These are phyloP conservation scores for Danionella dracula DNA, from an alignment of 2,797 vertebrate species.

Conservation along the genomic window DNA sequence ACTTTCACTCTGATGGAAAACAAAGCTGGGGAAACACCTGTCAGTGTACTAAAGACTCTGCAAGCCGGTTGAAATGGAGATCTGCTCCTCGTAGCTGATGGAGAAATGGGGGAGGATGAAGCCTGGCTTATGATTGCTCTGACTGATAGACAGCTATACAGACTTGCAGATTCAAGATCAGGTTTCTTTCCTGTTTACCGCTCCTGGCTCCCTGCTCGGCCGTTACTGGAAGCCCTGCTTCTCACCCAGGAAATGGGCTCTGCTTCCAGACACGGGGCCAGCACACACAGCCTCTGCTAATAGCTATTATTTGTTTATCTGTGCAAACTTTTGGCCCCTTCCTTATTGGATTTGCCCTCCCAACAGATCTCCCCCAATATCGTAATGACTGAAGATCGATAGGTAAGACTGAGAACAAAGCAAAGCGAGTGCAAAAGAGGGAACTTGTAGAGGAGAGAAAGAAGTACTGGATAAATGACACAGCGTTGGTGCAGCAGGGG, in stretches of 20 bases:
- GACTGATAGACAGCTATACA: conserved; percentile 60
- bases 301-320: conserved; percentile 81
- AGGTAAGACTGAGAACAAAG: conserved; percentile 49
- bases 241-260: conserved; percentile 75
- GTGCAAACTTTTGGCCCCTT: conserved; percentile 72
- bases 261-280: conserved; percentile 68
- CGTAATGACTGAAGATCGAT: conserved; percentile 66
- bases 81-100: neutral
- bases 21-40: conserved; percentile 14
- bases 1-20: conserved; percentile 3
- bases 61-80: neutral
- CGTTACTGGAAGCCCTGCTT: conserved; percentile 76
- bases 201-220: conserved; percentile 59
- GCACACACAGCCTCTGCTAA: conserved; percentile 65
- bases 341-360: conserved; percentile 73
- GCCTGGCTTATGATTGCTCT: conserved; percentile 39
- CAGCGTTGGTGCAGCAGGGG: conserved; percentile 51
- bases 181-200: conserved; percentile 81
- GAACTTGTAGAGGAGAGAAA: neutral
- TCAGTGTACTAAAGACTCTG: conserved; percentile 15
- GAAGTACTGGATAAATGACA: conserved; percentile 35
- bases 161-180: conserved; percentile 71
- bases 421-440: conserved; percentile 48
- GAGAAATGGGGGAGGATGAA: conserved; percentile 21
- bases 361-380: conserved; percentile 58